A percentile compares a stretch with the other conserved stretches of the same genome.
Evolutionary conservation across 2,797 vertebrate genomes (phyloP).

Genomic region (Sebastes minor): DNA sequence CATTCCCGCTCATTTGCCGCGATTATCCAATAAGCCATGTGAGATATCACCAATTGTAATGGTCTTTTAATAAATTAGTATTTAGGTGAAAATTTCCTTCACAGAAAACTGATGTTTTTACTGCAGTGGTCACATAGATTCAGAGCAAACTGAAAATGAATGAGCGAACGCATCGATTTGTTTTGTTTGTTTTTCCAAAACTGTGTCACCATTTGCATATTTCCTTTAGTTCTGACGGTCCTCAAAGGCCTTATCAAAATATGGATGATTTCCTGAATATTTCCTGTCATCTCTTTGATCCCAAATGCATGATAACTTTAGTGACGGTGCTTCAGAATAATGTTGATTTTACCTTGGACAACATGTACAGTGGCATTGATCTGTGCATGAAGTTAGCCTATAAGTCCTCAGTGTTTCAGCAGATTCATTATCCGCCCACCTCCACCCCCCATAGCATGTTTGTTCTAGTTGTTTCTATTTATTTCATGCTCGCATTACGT

Average conservation of each 20-base stretch:
- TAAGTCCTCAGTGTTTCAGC: conserved; percentile 41
- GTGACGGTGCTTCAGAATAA: conserved; percentile 47
- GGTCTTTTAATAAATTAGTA: background rate
- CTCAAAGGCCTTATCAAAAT: background rate
- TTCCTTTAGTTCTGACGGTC: conserved; percentile 7
- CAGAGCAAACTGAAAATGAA: conserved; percentile 4
- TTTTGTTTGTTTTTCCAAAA: conserved; percentile 18
- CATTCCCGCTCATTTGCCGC: background rate
- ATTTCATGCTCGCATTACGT: conserved; percentile 41
- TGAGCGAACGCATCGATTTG: conserved; percentile 4
- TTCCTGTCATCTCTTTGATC: conserved; percentile 24
- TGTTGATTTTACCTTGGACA: conserved; percentile 42
- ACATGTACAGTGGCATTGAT: conserved; percentile 48
- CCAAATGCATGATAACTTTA: conserved; percentile 65
- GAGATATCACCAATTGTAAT: conserved; percentile 11
- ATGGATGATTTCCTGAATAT: conserved; percentile 4
- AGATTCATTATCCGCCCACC: conserved; percentile 19
- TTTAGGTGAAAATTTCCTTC: background rate
- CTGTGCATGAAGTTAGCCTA: conserved; percentile 67
- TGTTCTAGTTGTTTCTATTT: conserved; percentile 59
- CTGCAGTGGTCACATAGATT: background rate
- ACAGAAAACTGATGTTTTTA: background rate
- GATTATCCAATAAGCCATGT: conserved; percentile 4
- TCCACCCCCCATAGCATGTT: conserved; percentile 61
- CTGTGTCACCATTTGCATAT: conserved; percentile 22